A percentile compares a stretch with the other conserved stretches of the same genome.
Conservation (phyloP, 2,797 vertebrate genomes). For the Leptoclinus maculatus region DNA sequence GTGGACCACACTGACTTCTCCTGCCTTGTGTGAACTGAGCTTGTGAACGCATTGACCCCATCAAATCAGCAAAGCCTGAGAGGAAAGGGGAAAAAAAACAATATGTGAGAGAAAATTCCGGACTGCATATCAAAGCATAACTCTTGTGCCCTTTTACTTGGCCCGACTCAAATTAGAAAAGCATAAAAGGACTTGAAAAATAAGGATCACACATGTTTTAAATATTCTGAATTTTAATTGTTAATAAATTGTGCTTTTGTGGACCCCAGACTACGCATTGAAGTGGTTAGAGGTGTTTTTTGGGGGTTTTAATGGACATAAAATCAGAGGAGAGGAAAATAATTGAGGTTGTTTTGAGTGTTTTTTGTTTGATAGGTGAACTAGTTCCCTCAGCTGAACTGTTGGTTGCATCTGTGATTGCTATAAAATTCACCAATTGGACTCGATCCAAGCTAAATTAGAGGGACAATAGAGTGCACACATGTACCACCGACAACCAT, state of each 20-base stretch:
- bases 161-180: constrained; percentile 62
- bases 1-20: constrained; percentile 41
- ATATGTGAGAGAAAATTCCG: constrained; percentile 37
- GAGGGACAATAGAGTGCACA: constrained; percentile 11
- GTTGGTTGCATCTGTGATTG: constrained; percentile 25
- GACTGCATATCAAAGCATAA: constrained; percentile 66
- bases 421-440: constrained; percentile 32
- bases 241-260: constrained; percentile 70
- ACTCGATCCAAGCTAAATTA: constrained; percentile 20
- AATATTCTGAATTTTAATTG: constrained; percentile 76
- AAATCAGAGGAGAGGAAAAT: constrained; percentile 52
- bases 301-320: constrained; percentile 34
- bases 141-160: constrained; percentile 47
- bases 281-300: constrained; percentile 62
- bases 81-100: constrained; percentile 27
- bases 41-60: constrained; percentile 74
- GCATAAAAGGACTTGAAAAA: constrained; percentile 63
- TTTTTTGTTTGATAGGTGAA: constrained; percentile 44
- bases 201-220: constrained; percentile 73
- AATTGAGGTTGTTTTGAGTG: constrained; percentile 47
- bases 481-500: constrained; percentile 1
- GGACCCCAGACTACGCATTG: constrained; percentile 45
- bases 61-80: constrained; percentile 50
- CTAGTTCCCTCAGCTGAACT: constrained; percentile 52
- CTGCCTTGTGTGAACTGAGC: constrained; percentile 73